Base-by-base conservation (phyloP, 2,888 invertebrate genomes). In the Arctia plantaginis region DNA sequence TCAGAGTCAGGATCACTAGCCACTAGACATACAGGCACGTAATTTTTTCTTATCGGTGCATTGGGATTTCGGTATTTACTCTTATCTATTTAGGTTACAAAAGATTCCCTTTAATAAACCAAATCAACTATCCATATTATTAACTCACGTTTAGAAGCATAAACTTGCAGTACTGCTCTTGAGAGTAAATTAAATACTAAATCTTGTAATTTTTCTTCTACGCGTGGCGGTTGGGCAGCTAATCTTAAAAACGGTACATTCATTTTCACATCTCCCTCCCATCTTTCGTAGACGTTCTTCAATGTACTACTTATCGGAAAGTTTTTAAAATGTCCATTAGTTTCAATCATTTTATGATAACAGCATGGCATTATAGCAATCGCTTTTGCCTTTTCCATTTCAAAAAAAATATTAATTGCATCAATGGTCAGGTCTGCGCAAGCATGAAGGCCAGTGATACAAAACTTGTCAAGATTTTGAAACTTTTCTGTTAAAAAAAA, bases 341-440 rank as follows among this genome's bases (percentile, higher is more conserved):
- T 64, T 66, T 55, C 69, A 33, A 69, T 55, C 89, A 98, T 95
- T 91, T 97, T 97, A 89, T 98, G 98, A 86, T 98, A 98, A 87
- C 98, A 98, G 86, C 98, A 98, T 7, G 98, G 97, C 96, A 98
- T 97, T 23, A 98, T 93, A 66, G 97, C 95, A 35, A 98, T 88
- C 27, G 96, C 91, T 77, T 93, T 95, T 0, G 97, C 97, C 55
- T 92, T 90, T 13, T 93, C 86, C 89, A 97, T 96, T 84, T 96
- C 92, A 64, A 96, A 86, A 91, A 97, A 98, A 81, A 98, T 91
- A 83, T 96, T 95, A 69, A 98, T 96, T 15, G 97, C 97, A 73
- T 96, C 96, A 35, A 97, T 94, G 64, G 97, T 97, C 74, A 98
- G 94, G 93, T 98, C 98, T 0, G 97, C 98, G 86, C 98, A 98